These are phyloP conservation scores for Phaethornis superciliosus DNA, from an alignment of 2,113 vertebrate genomes.

Conservation along the genomic window DNA sequence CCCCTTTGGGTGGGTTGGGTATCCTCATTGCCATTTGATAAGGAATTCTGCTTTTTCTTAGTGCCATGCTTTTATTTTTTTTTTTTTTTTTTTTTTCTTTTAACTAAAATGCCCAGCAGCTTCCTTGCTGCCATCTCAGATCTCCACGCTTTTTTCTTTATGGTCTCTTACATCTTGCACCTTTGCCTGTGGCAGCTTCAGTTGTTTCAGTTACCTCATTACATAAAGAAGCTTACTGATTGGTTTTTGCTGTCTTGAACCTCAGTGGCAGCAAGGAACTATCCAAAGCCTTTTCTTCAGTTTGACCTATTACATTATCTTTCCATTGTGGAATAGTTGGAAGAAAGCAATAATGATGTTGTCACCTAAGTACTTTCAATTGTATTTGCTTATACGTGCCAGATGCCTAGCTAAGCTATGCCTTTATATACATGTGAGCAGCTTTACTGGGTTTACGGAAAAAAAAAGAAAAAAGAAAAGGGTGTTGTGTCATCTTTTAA, in stretches of 20 bases:
- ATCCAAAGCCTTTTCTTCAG: not conserved
- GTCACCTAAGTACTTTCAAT: not conserved
- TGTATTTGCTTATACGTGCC: not conserved
- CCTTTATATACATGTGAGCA: not conserved
- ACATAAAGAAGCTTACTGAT: not conserved
- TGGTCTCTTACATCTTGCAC: not conserved
- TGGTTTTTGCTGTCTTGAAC: not conserved
- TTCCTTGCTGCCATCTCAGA: not conserved
- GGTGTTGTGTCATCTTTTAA: not conserved
- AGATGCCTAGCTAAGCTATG: not conserved
- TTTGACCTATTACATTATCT: conserved; percentile 15
- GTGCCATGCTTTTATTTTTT: not conserved
- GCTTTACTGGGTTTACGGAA: not conserved
- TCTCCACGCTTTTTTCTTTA: not conserved
- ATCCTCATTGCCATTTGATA: not conserved
- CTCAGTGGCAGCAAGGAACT: not conserved
- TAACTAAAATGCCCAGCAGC: no score
- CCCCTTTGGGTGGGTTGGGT: not conserved
- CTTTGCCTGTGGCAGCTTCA: not conserved
- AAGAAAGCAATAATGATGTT: not conserved
- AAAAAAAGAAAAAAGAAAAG: not conserved
- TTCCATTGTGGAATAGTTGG: conserved; percentile 4
- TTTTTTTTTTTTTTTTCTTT: no score
- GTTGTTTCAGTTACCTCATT: not conserved
- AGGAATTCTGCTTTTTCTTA: not conserved